Conservation (phyloP, 1,140 invertebrate genomes). For the Eulimnadia texana region DNA sequence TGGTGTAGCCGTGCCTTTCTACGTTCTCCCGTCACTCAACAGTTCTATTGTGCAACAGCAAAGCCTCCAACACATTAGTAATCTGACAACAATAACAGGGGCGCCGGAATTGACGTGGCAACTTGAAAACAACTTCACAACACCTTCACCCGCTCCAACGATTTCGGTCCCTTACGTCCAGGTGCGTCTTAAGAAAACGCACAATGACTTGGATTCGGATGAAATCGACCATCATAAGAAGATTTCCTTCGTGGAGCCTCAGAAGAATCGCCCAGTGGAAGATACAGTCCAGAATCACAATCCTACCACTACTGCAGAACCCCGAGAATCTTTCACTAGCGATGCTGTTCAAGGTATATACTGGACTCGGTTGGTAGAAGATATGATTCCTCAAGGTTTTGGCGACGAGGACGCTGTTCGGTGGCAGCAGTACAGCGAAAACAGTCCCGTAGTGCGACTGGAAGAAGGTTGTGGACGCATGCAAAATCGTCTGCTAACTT, state of each 20-base stretch:
- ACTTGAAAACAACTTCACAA: not conserved
- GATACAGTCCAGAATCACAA: no score
- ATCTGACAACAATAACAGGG: not conserved
- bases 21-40: not conserved
- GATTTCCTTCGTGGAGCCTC: not conserved
- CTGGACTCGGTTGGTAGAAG: slow-evolving; percentile 53
- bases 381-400: slow-evolving; percentile 50
- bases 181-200: not conserved
- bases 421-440: slow-evolving; percentile 48
- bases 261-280: no score
- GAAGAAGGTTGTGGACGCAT: slow-evolving; percentile 71
- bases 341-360: slow-evolving; percentile 40
- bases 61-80: not conserved
- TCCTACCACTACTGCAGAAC: not conserved
- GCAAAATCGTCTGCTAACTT: slow-evolving; percentile 65
- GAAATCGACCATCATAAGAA: not conserved
- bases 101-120: not conserved
- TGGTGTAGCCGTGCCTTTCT: not conserved
- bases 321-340: not conserved
- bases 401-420: slow-evolving; percentile 37
- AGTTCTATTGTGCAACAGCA: not conserved
- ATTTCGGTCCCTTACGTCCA: not conserved
- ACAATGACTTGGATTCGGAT: not conserved
- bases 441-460: slow-evolving; percentile 47
- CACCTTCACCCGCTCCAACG: not conserved